Evolutionary conservation across 2,113 vertebrate genomes (phyloP).

Genomic region (Phoxinus phoxinus): DNA sequence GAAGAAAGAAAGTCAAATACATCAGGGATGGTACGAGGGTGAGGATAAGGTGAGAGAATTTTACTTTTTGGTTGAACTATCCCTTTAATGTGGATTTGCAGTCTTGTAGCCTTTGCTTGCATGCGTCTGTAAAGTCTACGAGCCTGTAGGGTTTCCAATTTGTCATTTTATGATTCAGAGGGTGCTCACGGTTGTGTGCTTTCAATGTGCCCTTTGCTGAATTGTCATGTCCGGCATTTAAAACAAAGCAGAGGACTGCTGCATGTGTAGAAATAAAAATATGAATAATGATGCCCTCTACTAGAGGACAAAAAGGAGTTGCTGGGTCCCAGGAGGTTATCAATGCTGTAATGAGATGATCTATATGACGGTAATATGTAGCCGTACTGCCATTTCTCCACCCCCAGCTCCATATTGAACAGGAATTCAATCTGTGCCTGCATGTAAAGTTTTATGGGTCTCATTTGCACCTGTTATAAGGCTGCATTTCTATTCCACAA

Average conservation of each 20-base stretch:
- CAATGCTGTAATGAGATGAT: neutral
- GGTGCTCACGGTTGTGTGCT: neutral
- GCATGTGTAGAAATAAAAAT: neutral
- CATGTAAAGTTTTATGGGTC: constrained; percentile 34
- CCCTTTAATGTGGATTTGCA: neutral
- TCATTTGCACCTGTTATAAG: constrained; percentile 55
- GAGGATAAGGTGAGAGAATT: too few relatives aligned
- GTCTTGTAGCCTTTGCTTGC: neutral
- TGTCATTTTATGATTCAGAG: neutral
- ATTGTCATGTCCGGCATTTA: neutral
- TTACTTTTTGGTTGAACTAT: neutral
- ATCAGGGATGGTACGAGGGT: too few relatives aligned
- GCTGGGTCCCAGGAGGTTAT: neutral
- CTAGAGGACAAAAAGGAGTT: neutral
- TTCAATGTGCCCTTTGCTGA: neutral
- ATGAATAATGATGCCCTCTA: neutral
- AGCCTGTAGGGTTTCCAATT: neutral
- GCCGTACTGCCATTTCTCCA: neutral
- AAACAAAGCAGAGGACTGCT: neutral
- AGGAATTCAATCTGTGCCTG: constrained; percentile 22
- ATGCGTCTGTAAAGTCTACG: neutral
- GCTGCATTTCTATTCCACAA: constrained; percentile 11
- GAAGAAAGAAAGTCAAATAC: too few relatives aligned
- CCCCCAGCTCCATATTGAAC: neutral
- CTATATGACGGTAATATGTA: neutral